Evolutionary conservation across 2,797 vertebrate genomes (phyloP).

Genomic region (Chelon labrosus): DNA sequence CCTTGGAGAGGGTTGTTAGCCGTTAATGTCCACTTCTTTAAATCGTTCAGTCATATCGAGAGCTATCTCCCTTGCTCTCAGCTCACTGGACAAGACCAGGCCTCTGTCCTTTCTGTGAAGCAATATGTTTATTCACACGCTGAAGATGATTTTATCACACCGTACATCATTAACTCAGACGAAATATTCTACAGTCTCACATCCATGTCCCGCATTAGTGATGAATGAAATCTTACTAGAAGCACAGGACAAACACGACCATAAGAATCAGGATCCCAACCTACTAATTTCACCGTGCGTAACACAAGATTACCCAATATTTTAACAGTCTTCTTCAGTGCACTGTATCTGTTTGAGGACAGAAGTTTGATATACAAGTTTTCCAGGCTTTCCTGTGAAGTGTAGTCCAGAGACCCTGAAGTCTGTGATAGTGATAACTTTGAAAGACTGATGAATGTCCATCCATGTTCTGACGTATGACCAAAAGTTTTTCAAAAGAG

Average conservation of each 20-base stretch:
- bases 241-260: background rate
- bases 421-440: background rate
- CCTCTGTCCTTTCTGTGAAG: background rate
- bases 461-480: too few species aligned
- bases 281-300: slow-evolving; percentile 17
- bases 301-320: slow-evolving; percentile 49
- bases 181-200: background rate
- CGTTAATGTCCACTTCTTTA: background rate
- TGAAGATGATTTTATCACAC: background rate
- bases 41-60: background rate
- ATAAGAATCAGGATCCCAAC: slow-evolving; percentile 24
- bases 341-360: slow-evolving; percentile 16
- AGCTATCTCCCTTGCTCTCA: background rate
- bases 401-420: slow-evolving; percentile 10
- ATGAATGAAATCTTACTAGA: background rate
- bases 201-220: background rate
- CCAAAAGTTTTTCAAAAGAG: background rate
- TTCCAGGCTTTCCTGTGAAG: background rate
- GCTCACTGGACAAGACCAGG: slow-evolving; percentile 2
- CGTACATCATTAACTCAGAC: background rate
- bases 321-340: slow-evolving; percentile 20
- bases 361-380: background rate
- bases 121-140: background rate
- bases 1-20: slow-evolving; percentile 2
- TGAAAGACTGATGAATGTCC: background rate